These are phyloP conservation scores for Cataglyphis altisquamis DNA, from an alignment of 2,888 invertebrate genomes.

Conservation along the genomic window DNA sequence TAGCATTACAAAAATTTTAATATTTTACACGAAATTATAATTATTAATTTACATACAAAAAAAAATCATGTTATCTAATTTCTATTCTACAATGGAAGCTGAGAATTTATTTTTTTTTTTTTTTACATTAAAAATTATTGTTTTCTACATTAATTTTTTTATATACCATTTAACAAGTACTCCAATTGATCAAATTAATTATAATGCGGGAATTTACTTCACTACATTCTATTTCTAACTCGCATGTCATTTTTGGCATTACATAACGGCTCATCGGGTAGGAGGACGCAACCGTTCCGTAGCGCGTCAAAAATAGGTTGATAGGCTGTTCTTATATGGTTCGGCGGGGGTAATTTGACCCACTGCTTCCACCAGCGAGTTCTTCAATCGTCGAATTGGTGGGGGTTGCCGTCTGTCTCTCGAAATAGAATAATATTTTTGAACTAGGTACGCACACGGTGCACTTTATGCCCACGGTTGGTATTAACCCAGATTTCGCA, in stretches of 20 bases:
- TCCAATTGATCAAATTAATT: neutral
- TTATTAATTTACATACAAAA: neutral
- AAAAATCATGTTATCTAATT: neutral
- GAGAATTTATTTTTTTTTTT: neutral
- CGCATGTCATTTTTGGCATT: slow-evolving; percentile 54
- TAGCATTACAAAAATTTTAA: neutral
- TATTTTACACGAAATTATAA: neutral
- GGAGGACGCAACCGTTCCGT: slow-evolving; percentile 67
- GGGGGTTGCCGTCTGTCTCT: slow-evolving; percentile 73
- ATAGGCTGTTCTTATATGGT: slow-evolving; percentile 85
- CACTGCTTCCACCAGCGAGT: slow-evolving; percentile 75
- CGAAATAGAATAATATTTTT: slow-evolving; percentile 84
- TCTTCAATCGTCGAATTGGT: slow-evolving; percentile 70
- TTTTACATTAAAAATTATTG: neutral
- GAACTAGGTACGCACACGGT: slow-evolving; percentile 73
- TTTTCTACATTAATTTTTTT: neutral
- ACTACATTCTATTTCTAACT: neutral
- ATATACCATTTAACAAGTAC: neutral
- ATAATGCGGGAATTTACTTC: neutral
- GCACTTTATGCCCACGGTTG: slow-evolving; percentile 57
- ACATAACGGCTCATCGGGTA: slow-evolving; percentile 61
- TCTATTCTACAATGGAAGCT: neutral
- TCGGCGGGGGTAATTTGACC: slow-evolving; percentile 83
- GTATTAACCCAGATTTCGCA: slow-evolving; percentile 72
- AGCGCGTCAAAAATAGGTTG: slow-evolving; percentile 84